Evolutionary conservation across 2,113 vertebrate genomes (phyloP).

Genomic region (Phyllostomus hastatus): DNA sequence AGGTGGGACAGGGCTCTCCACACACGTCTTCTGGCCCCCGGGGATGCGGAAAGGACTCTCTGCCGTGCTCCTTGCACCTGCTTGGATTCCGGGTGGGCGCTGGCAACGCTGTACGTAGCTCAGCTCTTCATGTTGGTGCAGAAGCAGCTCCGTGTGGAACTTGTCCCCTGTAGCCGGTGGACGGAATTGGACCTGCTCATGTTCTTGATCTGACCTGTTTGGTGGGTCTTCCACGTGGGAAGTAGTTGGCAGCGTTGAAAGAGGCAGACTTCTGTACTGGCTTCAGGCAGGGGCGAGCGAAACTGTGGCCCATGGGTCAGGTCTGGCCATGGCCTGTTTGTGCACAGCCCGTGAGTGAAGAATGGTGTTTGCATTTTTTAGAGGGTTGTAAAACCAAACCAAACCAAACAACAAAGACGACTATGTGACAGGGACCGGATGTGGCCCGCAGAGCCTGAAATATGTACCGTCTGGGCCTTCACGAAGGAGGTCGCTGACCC

Average conservation of each 20-base stretch:
- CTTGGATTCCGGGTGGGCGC: neutral
- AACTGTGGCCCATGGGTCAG: neutral
- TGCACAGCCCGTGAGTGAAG: neutral
- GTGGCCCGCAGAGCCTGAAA: neutral
- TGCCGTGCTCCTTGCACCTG: no score
- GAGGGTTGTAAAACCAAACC: neutral
- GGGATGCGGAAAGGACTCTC: neutral
- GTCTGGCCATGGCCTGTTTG: neutral
- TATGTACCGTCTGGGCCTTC: neutral
- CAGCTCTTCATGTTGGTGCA: neutral
- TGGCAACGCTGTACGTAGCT: neutral
- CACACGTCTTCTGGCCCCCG: fast-evolving
- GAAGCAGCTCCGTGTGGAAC: neutral
- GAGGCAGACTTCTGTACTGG: neutral
- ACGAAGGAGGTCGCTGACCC: neutral
- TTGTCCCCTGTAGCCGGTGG: neutral
- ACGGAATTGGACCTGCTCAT: fast-evolving
- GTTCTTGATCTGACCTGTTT: neutral
- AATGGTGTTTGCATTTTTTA: neutral
- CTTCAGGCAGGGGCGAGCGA: neutral
- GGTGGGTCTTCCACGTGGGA: neutral
- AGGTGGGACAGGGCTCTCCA: neutral
- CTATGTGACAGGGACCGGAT: neutral
- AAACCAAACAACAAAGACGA: neutral
- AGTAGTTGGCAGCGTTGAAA: neutral